These are phyloP conservation scores for Nomia melanderi DNA, from an alignment of 1,140 invertebrate genomes.

Conservation along the genomic window DNA sequence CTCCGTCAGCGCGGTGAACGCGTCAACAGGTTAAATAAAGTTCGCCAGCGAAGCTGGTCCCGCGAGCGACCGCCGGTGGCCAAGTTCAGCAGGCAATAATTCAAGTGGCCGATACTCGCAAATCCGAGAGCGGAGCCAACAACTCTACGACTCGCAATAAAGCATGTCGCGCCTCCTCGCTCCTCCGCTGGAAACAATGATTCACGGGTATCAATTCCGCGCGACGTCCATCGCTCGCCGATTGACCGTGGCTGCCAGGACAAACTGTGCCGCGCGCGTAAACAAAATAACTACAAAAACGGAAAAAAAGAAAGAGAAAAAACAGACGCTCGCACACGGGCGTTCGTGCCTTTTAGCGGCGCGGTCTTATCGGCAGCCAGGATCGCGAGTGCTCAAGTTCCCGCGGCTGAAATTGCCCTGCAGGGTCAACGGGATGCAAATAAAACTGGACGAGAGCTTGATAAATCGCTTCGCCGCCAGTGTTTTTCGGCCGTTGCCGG, in stretches of 20 bases:
- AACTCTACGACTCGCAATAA: neutral
- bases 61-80: too few species aligned
- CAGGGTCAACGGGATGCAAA: constrained; percentile 21
- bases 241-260: constrained; percentile 14
- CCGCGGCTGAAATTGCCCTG: neutral
- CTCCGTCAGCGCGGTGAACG: too few species aligned
- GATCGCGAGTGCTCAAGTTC: neutral
- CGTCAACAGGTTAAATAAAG: too few species aligned
- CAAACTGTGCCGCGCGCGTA: too few species aligned
- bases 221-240: neutral
- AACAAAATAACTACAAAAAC: too few species aligned
- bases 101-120: too few species aligned
- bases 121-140: too few species aligned
- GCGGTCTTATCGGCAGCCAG: neutral
- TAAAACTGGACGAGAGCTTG: constrained; percentile 1
- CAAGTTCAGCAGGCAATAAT: too few species aligned
- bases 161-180: neutral
- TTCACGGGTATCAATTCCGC: neutral
- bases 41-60: too few species aligned
- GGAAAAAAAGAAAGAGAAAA: too few species aligned
- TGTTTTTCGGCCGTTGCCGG: too few species aligned
- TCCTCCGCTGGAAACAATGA: neutral
- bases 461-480: neutral
- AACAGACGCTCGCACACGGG: neutral
- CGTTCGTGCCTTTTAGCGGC: neutral